Conservation (phyloP, 37 sponge, comb jelly and placozoan genomes). For the Spongia lamella region DNA sequence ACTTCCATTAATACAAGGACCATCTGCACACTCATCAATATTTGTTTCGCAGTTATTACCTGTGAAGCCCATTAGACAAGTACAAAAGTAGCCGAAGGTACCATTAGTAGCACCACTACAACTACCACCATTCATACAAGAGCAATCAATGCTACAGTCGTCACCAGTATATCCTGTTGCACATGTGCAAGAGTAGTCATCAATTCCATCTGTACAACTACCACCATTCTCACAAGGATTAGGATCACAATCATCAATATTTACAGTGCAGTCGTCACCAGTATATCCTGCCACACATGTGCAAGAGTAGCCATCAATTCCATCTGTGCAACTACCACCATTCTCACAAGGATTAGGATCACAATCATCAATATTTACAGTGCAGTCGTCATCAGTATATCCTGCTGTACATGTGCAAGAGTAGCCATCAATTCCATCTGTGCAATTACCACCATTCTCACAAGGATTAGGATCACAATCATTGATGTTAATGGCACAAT, state of each 20-base stretch:
- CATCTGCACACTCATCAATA: not conserved
- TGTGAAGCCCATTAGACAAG: conserved; percentile 12
- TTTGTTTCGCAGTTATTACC: conserved; percentile 15
- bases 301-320: conserved; percentile 11
- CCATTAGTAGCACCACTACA: not conserved
- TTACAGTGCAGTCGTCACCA: conserved; percentile 9
- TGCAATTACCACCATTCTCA: conserved; percentile 47
- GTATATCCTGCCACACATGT: conserved; percentile 22
- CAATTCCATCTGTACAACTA: conserved; percentile 16
- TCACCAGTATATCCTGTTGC: conserved; percentile 4
- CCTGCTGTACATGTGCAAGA: conserved; percentile 39
- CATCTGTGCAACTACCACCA: conserved; percentile 35
- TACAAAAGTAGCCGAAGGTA: not conserved
- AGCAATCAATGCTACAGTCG: no score
- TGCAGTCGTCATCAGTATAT: conserved; percentile 19
- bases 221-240: conserved; percentile 45
- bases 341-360: conserved; percentile 35
- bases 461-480: conserved; percentile 34
- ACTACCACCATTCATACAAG: no score
- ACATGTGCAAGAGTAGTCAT: conserved; percentile 11
- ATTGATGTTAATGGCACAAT: conserved; percentile 35
- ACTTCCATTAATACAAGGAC: conserved; percentile 27
- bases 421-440: conserved; percentile 28
- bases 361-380: not conserved
- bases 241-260: conserved; percentile 23